Evolutionary conservation across 1,140 invertebrate genomes (phyloP), one percentile per base, ranked within the genome.

Genomic region (Papilio polyxenes): DNA sequence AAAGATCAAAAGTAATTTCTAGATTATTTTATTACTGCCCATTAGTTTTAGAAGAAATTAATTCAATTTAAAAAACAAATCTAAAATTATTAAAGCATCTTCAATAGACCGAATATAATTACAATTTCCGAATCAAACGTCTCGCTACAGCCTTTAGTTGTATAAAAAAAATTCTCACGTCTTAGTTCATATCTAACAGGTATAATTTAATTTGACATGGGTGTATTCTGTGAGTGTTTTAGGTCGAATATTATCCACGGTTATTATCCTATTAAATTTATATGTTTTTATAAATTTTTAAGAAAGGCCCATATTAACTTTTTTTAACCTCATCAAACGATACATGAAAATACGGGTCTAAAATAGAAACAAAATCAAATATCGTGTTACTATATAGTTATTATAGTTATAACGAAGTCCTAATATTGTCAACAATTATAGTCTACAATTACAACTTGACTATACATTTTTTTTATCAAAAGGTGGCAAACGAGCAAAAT

Each of bases 191-290:
- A 89, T 87, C 82, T 84, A 86, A 87, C 87, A 87, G 86, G 85
- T 88, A 85, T 89, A 88, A 91, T 89, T 89, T 91, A 86, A 88
- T 92, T 87, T 85, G 89, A 89, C 85, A 83, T 83, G 83, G 91
- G 81, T 85, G 82, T 81, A 87, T 86, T 84, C 3, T 20, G 56
- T 84, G 56, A 83, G 84, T 83, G 84, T 83, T 86, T 87, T 84
- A 80, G 75, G 62, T 83, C 81, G 53, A 77, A 78, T 44, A 80
- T 84, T 83, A 74, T 13, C 17, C 10, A 48, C 80, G 82, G 77
- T 82, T 80, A 80, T 80, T 82, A 82, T 75, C 72, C 17, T 80
- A 65, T 69, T 51, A 76, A 23, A 20, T 23, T 49, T 11, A 76
- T 76, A 49, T 7, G 1, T 76, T 76, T 23, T 13, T 53, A 31